A percentile compares a stretch with the other conserved stretches of the same genome.
These are phyloP conservation scores for Hemitrygon akajei DNA, from an alignment of 2,797 vertebrate genomes.

Conservation along the genomic window DNA sequence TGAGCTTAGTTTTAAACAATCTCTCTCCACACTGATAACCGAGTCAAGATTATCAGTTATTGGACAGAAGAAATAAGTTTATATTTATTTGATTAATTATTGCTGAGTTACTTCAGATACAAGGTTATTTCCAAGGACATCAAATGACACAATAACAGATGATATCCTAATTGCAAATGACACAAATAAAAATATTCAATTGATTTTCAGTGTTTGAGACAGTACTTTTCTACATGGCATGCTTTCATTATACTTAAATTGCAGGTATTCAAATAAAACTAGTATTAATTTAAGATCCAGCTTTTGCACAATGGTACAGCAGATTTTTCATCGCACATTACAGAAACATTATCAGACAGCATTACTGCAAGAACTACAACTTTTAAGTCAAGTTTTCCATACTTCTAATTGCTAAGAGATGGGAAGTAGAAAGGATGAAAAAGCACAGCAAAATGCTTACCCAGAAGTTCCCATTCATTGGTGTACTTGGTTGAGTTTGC, in stretches of 20 bases:
- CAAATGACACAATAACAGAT: not conserved
- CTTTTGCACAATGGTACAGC: not conserved
- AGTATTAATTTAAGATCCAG: not conserved
- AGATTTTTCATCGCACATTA: not conserved
- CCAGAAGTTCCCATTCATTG: not conserved
- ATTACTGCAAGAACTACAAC: too few relatives aligned
- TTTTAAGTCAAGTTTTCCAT: too few relatives aligned
- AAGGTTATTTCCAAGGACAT: not conserved
- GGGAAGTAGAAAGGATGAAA: not conserved
- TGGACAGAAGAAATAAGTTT: not conserved
- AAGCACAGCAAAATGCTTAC: not conserved
- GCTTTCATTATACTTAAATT: not conserved
- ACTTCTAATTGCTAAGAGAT: not conserved
- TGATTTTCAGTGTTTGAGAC: not conserved
- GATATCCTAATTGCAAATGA: not conserved
- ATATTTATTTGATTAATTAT: not conserved
- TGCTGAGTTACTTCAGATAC: not conserved
- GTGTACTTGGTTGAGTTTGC: constrained; percentile 44
- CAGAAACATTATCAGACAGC: too few relatives aligned
- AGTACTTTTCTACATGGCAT: not conserved
- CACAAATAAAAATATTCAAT: not conserved
- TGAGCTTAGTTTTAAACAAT: not conserved
- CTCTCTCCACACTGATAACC: not conserved
- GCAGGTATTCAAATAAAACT: not conserved
- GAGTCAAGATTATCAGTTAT: not conserved